Evolutionary conservation across 1,140 invertebrate species (phyloP), one percentile per base, ranked within the genome.

Genomic region (Eriosoma lanigerum): DNA sequence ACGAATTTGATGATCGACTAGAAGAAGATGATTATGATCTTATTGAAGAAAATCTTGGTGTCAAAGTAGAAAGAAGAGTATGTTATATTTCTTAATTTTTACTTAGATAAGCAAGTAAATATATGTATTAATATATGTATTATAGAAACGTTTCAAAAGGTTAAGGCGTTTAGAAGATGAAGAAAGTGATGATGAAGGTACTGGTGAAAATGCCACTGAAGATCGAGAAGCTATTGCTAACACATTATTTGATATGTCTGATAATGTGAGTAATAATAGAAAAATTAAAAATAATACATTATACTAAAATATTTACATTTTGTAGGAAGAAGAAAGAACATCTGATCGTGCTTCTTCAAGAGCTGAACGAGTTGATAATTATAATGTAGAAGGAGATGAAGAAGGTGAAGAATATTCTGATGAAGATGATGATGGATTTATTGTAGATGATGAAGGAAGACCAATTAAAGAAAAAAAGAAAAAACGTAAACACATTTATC

Each of bases 1-100:
- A 94, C 85, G 92, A 95, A 84, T 89, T 93, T 82, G 94, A 96
- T 86, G 96, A 98, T 86, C 89, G 95, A 68, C 87, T 99, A 0
- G 96, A 98, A 86, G 97, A 99, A 86, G 97, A 99, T 84, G 97
- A 99, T 89, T 97, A 97, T 86, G 97, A 98, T 88, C 89, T 99
- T 12, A 91, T 99, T 83, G 96, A 99, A 85, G 98, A 99, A 86
- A 99, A 99, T 90, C 90, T 98, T 82, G 98, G 97, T 82, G 92
- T 96, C 15, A 97, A 98, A 91, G 92, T 98, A 82, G 91, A 94
- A 86, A 87, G 89, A 85, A 91, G 93, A 84, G 94, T 95, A 88
- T 87, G 88, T 86, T 75, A 48, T 29, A 52, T n/a, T 38, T 3
- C 8, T 81, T 44, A 70, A 52, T 78, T 6, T 21, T 78, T 44